phyloP scores from a whole-genome alignment of 2,888 invertebrate genomes.

The Cheilosia vulpina region DNA sequence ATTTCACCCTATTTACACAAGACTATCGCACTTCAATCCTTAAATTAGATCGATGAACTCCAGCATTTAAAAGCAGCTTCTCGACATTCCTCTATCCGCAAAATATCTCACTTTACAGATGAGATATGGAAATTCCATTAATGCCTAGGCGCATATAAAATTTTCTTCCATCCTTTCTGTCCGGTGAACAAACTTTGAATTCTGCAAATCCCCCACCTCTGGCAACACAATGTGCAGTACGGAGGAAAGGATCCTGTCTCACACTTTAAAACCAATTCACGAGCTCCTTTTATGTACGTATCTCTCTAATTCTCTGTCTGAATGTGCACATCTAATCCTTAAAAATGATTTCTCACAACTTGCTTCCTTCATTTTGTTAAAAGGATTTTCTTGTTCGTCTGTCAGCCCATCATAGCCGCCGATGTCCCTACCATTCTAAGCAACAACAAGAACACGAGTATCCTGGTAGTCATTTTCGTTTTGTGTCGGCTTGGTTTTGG shows the following conservation, averaged over 20 bases:
- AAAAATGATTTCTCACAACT: conserved; percentile 66
- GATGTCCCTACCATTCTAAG: not conserved
- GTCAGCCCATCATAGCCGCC: conserved; percentile 13
- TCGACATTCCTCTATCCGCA: conserved; percentile 13
- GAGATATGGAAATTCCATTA: not conserved
- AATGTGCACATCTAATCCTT: conserved; percentile 50
- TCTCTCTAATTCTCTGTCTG: not conserved
- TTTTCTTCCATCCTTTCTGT: conserved; percentile 26
- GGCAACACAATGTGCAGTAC: not conserved
- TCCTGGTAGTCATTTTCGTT: conserved; percentile 37
- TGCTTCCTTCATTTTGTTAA: conserved; percentile 59
- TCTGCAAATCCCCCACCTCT: not conserved
- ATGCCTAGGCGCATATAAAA: not conserved
- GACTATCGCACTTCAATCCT: conserved; percentile 3
- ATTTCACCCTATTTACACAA: not conserved
- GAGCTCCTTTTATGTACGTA: not conserved
- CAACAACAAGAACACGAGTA: conserved; percentile 21
- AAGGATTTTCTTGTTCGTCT: conserved; percentile 70
- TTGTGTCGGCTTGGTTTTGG: conserved; percentile 8
- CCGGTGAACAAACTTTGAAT: conserved; percentile 58
- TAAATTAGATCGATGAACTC: conserved; percentile 22
- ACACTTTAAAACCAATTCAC: conserved; percentile 6
- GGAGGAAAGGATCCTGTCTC: not conserved
- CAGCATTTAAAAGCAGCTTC: conserved; percentile 7
- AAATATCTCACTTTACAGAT: conserved; percentile 3